phyloP scores from a whole-genome alignment of 2,797 vertebrate species.

The Oryzias dopingdopingensis region DNA sequence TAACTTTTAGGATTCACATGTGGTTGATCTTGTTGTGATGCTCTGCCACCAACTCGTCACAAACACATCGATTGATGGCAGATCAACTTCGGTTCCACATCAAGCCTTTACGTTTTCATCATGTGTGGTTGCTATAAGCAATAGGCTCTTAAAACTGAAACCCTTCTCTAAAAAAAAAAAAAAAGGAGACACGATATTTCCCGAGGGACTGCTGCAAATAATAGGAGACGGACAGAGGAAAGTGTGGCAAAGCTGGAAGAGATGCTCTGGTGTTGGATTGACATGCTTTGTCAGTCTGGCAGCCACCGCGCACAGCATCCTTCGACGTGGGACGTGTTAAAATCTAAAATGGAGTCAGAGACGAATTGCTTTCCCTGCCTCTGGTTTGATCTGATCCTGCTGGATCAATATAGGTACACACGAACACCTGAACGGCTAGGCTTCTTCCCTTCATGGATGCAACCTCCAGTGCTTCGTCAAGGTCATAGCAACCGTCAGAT shows the following conservation, averaged over 20 bases:
- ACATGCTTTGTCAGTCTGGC: slow-evolving; percentile 13
- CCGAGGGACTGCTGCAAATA: slow-evolving; percentile 40
- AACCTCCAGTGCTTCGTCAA: slow-evolving; percentile 62
- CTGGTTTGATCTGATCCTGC: slow-evolving; percentile 2
- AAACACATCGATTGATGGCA: slow-evolving; percentile 41
- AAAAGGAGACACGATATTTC: slow-evolving; percentile 40
- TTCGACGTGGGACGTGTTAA: background rate
- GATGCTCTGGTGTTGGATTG: slow-evolving; percentile 8
- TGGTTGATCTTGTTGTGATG: slow-evolving; percentile 4
- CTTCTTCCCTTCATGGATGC: slow-evolving; percentile 10
- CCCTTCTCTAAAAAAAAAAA: slow-evolving; percentile 32
- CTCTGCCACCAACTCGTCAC: slow-evolving; percentile 10
- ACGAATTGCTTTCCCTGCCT: no score
- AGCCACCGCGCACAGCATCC: slow-evolving; percentile 20
- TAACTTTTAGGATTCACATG: no score
- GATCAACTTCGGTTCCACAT: slow-evolving; percentile 48
- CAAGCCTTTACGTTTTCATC: slow-evolving; percentile 64
- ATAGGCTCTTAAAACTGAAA: slow-evolving; percentile 70
- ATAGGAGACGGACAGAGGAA: slow-evolving; percentile 17
- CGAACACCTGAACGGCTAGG: slow-evolving; percentile 32
- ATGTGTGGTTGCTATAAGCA: slow-evolving; percentile 78
- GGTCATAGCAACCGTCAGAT: slow-evolving; percentile 56
- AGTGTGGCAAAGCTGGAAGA: slow-evolving; percentile 14
- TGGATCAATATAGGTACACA: slow-evolving; percentile 25
- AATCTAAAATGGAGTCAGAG: no score